These are phyloP conservation scores for Eurytemora carolleeae DNA, from an alignment of 1,140 invertebrate genomes.

Conservation along the genomic window DNA sequence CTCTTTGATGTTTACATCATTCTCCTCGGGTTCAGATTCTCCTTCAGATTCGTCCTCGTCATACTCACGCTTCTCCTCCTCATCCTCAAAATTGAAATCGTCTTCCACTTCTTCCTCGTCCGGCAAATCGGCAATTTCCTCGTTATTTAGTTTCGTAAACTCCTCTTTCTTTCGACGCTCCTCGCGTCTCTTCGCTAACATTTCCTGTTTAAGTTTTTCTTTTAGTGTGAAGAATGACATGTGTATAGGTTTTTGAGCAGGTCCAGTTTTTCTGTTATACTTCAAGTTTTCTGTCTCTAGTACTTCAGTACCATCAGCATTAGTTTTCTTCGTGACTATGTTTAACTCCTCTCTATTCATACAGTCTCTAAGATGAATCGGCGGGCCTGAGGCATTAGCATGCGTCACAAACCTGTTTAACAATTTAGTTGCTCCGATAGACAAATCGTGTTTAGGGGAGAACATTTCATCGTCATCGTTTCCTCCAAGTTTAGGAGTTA, in stretches of 20 bases:
- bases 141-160: slow-evolving; percentile 5
- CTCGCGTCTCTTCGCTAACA: not conserved
- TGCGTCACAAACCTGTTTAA: not conserved
- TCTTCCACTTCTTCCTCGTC: slow-evolving; percentile 12
- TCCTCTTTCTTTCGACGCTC: not conserved
- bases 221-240: too few relatives aligned
- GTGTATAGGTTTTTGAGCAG: too few relatives aligned
- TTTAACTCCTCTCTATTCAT: too few relatives aligned
- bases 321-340: too few relatives aligned
- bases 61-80: not conserved
- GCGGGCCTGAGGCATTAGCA: not conserved
- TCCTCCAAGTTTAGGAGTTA: not conserved
- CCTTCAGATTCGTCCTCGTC: not conserved
- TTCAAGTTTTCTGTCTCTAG: too few relatives aligned
- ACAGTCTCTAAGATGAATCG: too few relatives aligned
- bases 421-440: not conserved
- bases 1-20: not conserved
- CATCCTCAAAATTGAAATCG: slow-evolving; percentile 8
- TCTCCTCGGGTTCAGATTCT: not conserved
- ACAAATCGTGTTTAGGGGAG: not conserved
- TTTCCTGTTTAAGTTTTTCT: not conserved
- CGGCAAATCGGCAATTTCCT: not conserved
- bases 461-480: not conserved
- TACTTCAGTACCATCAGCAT: too few relatives aligned
- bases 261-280: too few relatives aligned